These are phyloP conservation scores for Amiota minor DNA, from an alignment of 2,888 invertebrate species.

Conservation along the genomic window DNA sequence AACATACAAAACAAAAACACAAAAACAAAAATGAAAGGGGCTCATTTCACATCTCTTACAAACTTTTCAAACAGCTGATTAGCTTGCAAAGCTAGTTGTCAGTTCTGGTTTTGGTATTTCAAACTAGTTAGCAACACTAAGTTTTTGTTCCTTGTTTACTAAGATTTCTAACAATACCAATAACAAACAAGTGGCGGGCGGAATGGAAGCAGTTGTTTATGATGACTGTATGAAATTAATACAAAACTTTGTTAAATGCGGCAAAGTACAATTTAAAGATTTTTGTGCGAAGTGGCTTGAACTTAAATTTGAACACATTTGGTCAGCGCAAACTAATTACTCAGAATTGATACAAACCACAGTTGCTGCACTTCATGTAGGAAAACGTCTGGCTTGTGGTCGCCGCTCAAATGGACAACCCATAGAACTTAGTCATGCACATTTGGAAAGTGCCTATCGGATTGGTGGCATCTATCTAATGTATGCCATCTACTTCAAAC, in stretches of 20 bases:
- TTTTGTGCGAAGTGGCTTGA: slow-evolving; percentile 63
- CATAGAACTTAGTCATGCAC: slow-evolving; percentile 21
- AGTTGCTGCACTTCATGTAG: slow-evolving; percentile 57
- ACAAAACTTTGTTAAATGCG: background rate
- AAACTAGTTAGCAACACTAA: background rate
- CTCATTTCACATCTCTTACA: too few species aligned
- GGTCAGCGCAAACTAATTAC: slow-evolving; percentile 57
- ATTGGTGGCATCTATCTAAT: slow-evolving; percentile 64
- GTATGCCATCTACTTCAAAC: slow-evolving; percentile 67
- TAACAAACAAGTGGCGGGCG: background rate
- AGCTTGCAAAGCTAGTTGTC: background rate
- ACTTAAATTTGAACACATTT: slow-evolving; percentile 62
- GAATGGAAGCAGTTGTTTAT: slow-evolving; percentile 4
- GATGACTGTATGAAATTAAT: slow-evolving; percentile 2
- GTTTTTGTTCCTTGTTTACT: background rate
- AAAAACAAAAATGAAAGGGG: too few species aligned
- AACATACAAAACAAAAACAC: too few species aligned
- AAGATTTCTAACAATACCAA: background rate
- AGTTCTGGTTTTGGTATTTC: background rate
- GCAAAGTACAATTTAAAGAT: slow-evolving; percentile 46
- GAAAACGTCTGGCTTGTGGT: slow-evolving; percentile 56
- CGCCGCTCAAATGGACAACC: slow-evolving; percentile 41
- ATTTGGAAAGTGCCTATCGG: slow-evolving; percentile 45
- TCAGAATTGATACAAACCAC: slow-evolving; percentile 64
- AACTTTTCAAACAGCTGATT: background rate